Evolutionary conservation across 2,113 vertebrate genomes (phyloP), one percentile per base, ranked within the genome.

Genomic region (Tamias sibiricus): DNA sequence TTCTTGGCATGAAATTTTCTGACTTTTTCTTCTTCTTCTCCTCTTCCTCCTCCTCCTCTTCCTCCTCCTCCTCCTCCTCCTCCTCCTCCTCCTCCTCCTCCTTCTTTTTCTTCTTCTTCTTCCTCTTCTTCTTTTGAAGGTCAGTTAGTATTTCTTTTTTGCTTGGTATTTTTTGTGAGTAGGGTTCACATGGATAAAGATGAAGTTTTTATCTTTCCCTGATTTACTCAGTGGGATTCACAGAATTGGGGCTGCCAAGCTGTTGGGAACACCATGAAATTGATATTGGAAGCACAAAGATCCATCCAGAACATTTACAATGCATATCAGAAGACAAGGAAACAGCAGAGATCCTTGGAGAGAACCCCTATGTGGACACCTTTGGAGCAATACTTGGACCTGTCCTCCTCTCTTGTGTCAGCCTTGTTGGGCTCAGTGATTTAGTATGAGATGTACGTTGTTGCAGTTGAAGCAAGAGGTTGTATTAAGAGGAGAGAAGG

Each of bases 1-100:
- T 47, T 95, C 83, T 89, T 49, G 30, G 40, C 40, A 77, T 77
- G 44, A 88, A 88, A 35, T 40, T 91, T 59, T 69, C 52, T 86
- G 32, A n/a, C 26, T 32, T 49, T 49, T 49, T 49, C 12, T 49
- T 47, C 10, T 9, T 47, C 47, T 57, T 72, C 12, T n/a, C n/a
- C n/a, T n/a, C n/a, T n/a, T n/a, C n/a, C n/a, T n/a, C n/a, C n/a
- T n/a, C n/a, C n/a, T n/a, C n/a, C n/a, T n/a, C n/a, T n/a, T n/a
- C n/a, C n/a, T n/a, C n/a, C n/a, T n/a, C n/a, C n/a, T n/a, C n/a
- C n/a, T n/a, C n/a, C n/a, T n/a, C n/a, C n/a, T n/a, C n/a, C n/a
- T n/a, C n/a, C n/a, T n/a, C n/a, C n/a, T n/a, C n/a, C n/a, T n/a
- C n/a, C n/a, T n/a, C n/a, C n/a, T n/a, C n/a, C n/a, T n/a, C n/a